phyloP scores from a whole-genome alignment of 2,888 invertebrate genomes.

The Yponomeuta malinellus region DNA sequence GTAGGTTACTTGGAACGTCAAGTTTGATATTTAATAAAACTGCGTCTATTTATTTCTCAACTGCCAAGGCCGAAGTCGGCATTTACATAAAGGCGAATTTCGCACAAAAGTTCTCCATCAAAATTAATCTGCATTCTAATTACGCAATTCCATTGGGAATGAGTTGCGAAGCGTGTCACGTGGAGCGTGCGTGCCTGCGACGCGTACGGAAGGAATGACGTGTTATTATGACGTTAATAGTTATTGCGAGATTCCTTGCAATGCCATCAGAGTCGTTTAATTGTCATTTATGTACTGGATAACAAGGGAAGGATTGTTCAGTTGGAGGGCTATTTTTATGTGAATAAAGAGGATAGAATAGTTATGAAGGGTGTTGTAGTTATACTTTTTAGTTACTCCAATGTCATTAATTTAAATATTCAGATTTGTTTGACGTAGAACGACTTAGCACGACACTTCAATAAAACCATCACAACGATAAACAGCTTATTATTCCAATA shows the following conservation, averaged over 20 bases:
- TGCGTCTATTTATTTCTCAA: no score
- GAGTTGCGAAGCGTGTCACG: background rate
- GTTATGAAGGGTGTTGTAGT: background rate
- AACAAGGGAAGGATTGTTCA: no score
- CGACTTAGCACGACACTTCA: no score
- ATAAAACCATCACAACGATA: no score
- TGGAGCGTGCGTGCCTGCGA: background rate
- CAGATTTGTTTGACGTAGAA: no score
- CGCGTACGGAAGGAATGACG: background rate
- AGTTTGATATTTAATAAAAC: no score
- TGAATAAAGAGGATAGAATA: background rate
- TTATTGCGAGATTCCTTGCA: background rate
- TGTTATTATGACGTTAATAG: background rate
- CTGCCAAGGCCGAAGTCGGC: no score
- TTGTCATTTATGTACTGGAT: background rate
- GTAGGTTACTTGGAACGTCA: no score
- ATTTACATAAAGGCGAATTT: no score
- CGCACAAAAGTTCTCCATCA: background rate
- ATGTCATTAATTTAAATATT: no score
- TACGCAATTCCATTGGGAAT: background rate
- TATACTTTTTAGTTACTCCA: no score
- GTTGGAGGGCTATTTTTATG: background rate
- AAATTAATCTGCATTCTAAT: conserved; percentile 3
- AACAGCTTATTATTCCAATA: no score
- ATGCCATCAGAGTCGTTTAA: background rate